These are phyloP conservation scores for Ips typographus DNA, from an alignment of 1,140 invertebrate genomes.

Conservation along the genomic window DNA sequence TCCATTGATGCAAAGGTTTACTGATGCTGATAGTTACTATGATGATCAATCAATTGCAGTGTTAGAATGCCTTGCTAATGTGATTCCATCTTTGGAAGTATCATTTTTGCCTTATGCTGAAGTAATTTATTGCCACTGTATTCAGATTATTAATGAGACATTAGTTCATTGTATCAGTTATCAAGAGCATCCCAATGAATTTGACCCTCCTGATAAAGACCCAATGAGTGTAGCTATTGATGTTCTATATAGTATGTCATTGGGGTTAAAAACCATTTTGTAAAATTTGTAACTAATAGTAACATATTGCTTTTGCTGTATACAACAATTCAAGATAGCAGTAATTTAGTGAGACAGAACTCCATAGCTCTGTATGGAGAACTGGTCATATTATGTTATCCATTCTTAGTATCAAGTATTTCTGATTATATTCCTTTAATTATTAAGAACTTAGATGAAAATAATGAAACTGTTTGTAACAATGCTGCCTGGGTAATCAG, in stretches of 20 bases:
- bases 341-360: slow-evolving; percentile 96
- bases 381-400: slow-evolving; percentile 96
- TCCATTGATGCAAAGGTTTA: slow-evolving; percentile 98
- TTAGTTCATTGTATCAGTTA: slow-evolving; percentile 76
- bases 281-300: slow-evolving; percentile 85
- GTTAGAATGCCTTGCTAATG: slow-evolving; percentile 94
- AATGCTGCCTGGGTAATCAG: slow-evolving; percentile 99
- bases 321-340: slow-evolving; percentile 96
- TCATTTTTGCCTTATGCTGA: slow-evolving; percentile 98
- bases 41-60: slow-evolving; percentile 98
- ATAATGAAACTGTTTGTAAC: slow-evolving; percentile 97
- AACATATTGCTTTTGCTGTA: slow-evolving; percentile 95
- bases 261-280: slow-evolving; percentile 92
- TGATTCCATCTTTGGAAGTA: slow-evolving; percentile 93
- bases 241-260: slow-evolving; percentile 89
- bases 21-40: slow-evolving; percentile 80
- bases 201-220: slow-evolving; percentile 94
- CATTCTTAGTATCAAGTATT: slow-evolving; percentile 91
- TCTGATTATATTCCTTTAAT: slow-evolving; percentile 93
- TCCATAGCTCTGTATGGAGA: slow-evolving; percentile 97
- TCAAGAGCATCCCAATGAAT: slow-evolving; percentile 80
- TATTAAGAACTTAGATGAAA: slow-evolving; percentile 94
- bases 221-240: slow-evolving; percentile 99
- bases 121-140: slow-evolving; percentile 92
- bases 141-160: slow-evolving; percentile 94